phyloP scores from a whole-genome alignment of 2,797 vertebrate species.

The Micrastur ruficollis region DNA sequence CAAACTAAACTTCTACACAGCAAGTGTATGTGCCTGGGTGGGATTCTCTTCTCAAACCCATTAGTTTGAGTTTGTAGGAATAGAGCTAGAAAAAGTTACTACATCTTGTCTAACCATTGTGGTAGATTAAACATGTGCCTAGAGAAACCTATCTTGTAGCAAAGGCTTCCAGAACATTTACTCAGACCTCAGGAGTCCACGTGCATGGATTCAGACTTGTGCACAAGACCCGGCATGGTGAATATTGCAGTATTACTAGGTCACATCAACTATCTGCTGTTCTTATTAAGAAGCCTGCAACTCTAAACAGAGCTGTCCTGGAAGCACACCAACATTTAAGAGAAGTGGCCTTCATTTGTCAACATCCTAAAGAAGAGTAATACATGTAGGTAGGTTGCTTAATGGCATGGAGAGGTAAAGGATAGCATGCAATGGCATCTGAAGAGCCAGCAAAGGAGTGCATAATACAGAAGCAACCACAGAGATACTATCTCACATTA shows the following conservation, averaged over 20 bases:
- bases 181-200: neutral
- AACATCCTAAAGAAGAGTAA: neutral
- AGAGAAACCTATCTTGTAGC: neutral
- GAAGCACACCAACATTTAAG: neutral
- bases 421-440: neutral
- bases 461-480: neutral
- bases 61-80: neutral
- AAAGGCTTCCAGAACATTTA: neutral
- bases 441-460: neutral
- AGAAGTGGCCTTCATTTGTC: neutral
- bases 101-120: neutral
- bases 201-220: neutral
- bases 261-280: neutral
- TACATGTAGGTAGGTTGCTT: neutral
- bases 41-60: neutral
- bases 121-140: neutral
- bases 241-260: neutral
- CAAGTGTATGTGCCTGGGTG: neutral
- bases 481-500: neutral
- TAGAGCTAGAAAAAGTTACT: neutral
- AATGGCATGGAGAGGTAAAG: neutral
- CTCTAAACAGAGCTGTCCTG: neutral
- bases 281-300: neutral
- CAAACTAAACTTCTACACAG: neutral
- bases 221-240: neutral